A percentile compares a stretch with the other conserved stretches of the same genome.
phyloP scores from a whole-genome alignment of 2,113 vertebrate genomes.

The Chlamydotis undulata region DNA sequence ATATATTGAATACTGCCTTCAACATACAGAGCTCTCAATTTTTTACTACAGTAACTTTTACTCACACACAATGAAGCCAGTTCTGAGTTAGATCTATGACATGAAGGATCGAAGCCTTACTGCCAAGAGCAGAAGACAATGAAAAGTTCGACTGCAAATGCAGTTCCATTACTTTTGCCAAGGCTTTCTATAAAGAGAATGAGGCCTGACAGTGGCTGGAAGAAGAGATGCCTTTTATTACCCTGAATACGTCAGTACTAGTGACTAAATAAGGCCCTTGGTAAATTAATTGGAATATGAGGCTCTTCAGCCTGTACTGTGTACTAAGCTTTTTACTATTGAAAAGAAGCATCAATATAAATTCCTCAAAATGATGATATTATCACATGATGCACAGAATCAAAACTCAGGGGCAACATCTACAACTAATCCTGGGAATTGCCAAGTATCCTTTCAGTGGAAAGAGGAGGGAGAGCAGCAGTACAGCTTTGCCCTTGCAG shows the following conservation, averaged over 20 bases:
- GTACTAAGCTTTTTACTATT: neutral
- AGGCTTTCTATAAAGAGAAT: neutral
- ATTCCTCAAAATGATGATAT: neutral
- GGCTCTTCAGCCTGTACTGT: neutral
- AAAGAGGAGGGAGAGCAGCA: neutral
- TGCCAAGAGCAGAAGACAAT: neutral
- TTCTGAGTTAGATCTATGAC: neutral
- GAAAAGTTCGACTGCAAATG: neutral
- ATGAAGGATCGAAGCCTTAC: neutral
- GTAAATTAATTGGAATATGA: neutral
- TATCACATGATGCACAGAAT: neutral
- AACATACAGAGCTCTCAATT: rapidly evolving
- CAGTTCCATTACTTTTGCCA: neutral
- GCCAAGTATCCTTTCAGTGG: neutral
- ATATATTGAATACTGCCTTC: neutral
- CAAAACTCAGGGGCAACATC: neutral
- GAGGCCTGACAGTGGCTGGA: neutral
- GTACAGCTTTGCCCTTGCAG: neutral
- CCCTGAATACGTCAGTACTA: neutral
- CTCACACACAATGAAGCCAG: neutral
- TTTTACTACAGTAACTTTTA: neutral
- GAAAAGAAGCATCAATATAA: neutral
- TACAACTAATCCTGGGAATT: neutral
- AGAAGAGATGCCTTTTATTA: neutral
- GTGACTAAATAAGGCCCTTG: neutral